Evolutionary conservation across 2,888 invertebrate genomes (phyloP), one percentile per base, ranked within the genome.

Genomic region (Coleophora deauratella): DNA sequence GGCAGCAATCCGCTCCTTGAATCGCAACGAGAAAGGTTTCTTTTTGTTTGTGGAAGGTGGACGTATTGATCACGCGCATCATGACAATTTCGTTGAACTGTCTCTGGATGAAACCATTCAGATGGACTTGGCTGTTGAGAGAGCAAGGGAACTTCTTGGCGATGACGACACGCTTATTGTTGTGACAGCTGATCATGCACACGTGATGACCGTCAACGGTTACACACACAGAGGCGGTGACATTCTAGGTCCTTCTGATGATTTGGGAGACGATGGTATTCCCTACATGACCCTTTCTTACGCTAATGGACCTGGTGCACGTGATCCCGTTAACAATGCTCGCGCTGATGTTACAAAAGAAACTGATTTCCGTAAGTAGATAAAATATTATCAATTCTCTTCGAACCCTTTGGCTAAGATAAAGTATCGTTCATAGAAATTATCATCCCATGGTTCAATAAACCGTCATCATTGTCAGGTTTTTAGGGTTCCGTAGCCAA

Each of bases 181-280:
- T 13, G 93, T 93, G 27, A 92, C 93, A 0, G 85, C 93, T 0
- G 94, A 94, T 73, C 94, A 94, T 65, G 88, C 92, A 0, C 93
- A 94, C 66, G 89, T 90, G 0, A 89, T 94, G 87, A 80, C 87
- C 21, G 75, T 89, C 49, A 87, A 86, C 39, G 94, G 94, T 1
- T 94, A 94, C 67, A 85, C 91, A 9, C 71, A 70, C 13, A 84
- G 92, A 38, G 80, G 81, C 12, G 59, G 62, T 34, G 68, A 73
- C 50, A 70, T 86, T 41, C 60, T 77, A 28, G 85, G 82, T 0
- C 54, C 79, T 0, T 68, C 72, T 0, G 79, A 73, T 42, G 71
- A 72, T 13, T 65, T 72, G 28, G 86, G 73, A 27, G 76, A 66
- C 11, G 88, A 89, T 47, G 71, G 68, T 31, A 54, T 88, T 40